A percentile compares a stretch with the other conserved stretches of the same genome.
Evolutionary conservation across 2,113 vertebrate genomes (phyloP).

Genomic region (Phrynosoma platyrhinos): DNA sequence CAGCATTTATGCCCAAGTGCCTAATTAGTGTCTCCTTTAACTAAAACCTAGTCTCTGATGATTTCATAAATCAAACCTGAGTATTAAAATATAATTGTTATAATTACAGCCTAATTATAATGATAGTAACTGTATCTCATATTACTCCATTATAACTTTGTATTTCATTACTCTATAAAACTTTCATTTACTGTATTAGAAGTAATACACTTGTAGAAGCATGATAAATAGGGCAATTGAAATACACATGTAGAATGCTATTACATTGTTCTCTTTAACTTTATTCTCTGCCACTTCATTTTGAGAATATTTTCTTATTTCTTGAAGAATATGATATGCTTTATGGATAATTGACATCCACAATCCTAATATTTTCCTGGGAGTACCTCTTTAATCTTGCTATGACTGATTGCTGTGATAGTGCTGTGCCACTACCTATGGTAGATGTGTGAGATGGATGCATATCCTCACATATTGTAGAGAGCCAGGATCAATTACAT

Average conservation of each 20-base stretch:
- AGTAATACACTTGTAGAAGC: neutral
- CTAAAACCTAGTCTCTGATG: conserved; percentile 16
- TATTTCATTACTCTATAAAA: conserved; percentile 3
- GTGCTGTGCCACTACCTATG: neutral
- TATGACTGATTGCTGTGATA: neutral
- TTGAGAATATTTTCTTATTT: neutral
- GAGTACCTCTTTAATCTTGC: neutral
- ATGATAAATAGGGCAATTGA: neutral
- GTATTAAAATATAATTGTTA: conserved; percentile 38
- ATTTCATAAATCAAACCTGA: conserved; percentile 26
- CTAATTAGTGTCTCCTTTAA: conserved; percentile 20
- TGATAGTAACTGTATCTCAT: conserved; percentile 1
- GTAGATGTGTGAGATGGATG: neutral
- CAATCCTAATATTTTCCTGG: neutral
- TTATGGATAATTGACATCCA: neutral
- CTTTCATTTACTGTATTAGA: neutral
- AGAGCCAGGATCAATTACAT: neutral
- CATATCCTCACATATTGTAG: too few relatives aligned
- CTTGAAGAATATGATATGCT: neutral
- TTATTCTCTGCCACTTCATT: neutral
- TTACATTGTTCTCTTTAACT: neutral
- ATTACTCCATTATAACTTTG: conserved; percentile 13
- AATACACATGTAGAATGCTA: neutral
- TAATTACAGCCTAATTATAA: conserved; percentile 29
- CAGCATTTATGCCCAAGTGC: neutral